Evolutionary conservation across 1,140 invertebrate species (phyloP), one percentile per base, ranked within the genome.

Genomic region (Sarcophaga bullata): DNA sequence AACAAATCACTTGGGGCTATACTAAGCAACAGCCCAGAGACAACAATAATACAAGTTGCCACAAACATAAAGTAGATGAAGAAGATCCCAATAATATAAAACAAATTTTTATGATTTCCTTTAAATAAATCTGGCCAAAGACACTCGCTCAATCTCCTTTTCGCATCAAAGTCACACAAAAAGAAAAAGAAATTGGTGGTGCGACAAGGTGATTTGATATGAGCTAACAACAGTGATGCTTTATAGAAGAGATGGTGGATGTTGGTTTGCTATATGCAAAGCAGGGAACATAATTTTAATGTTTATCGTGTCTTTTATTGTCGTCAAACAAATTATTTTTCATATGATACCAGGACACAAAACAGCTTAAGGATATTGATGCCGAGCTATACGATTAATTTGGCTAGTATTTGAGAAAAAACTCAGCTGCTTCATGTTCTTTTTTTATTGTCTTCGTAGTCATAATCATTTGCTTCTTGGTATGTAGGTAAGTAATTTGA

Each of bases 271-370:
- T 52, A 48, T 68, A 72, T 75, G 62, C 19, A 82, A 54, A 75
- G 52, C 81, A 54, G n/a, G 50, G 75, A 81, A 87, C 86, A 88
- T 88, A 87, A 88, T 88, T 88, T 87, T 88, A 87, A 88, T 88
- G 87, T 88, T 88, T 88, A 88, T 88, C 87, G 86, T 37, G 4
- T 88, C 87, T 88, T 88, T 88, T 88, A 88, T 88, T 88, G 87
- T 88, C 87, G 87, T 88, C 87, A 88, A 88, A 87, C 87, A 88
- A 88, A 88, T 88, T 88, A 88, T 88, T 88, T 88, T 88, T 87
- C 85, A 88, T 88, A 88, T 86, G 73, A 76, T 76, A 76, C 73
- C 46, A 76, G n/a, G 48, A 47, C 47, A 73, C 73, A 17, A 48
- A 68, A 84, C 83, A 82, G 87, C 87, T 87, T 86, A 86, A 88